Evolutionary conservation across 2,797 vertebrate genomes (phyloP).

Genomic region (Darevskia nairensis): DNA sequence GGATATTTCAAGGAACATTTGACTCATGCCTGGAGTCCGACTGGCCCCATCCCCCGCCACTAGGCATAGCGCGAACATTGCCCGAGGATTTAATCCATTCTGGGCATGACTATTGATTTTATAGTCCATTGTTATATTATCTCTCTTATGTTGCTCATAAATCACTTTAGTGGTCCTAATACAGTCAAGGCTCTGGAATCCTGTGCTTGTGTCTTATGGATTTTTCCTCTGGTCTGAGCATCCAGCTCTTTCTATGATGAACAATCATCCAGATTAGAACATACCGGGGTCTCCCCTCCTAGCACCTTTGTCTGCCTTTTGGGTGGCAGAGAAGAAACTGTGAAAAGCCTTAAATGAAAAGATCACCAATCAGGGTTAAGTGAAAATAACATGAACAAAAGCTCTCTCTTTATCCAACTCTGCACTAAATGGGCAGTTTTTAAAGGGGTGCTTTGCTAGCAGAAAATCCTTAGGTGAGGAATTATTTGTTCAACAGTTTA

Average conservation of each 20-base stretch:
- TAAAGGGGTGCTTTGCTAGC: background rate
- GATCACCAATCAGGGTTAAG: background rate
- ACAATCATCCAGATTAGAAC: background rate
- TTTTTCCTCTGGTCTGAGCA: background rate
- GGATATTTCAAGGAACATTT: background rate
- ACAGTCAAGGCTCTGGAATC: background rate
- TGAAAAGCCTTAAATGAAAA: background rate
- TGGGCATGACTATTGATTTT: conserved; percentile 5
- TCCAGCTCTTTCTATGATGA: background rate
- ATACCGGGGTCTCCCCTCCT: background rate
- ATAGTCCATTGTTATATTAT: conserved; percentile 1
- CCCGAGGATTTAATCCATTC: conserved; percentile 3
- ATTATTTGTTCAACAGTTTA: background rate
- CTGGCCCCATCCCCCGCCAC: background rate
- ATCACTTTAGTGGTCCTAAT: background rate
- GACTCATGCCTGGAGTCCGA: background rate
- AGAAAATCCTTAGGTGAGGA: background rate
- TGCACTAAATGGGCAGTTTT: background rate
- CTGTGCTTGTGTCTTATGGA: background rate
- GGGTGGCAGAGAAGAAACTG: conserved; percentile 3
- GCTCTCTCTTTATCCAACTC: background rate
- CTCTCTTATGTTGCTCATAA: background rate
- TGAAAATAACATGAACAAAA: background rate
- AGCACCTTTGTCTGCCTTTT: background rate
- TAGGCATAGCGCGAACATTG: background rate